Evolutionary conservation across 2,113 vertebrate species (phyloP).

Genomic region (Panthera leo): DNA sequence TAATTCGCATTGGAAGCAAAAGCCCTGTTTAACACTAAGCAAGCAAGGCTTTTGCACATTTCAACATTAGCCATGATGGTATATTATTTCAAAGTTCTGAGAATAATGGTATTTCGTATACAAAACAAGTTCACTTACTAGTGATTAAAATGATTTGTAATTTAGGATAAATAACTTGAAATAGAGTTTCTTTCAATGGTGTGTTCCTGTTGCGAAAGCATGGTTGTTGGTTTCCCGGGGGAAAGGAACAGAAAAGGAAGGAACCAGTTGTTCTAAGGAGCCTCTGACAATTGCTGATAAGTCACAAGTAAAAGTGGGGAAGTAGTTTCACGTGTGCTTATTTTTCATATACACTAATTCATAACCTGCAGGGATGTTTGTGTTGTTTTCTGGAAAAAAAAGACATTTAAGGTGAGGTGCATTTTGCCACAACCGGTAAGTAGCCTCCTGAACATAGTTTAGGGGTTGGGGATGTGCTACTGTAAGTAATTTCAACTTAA

Average conservation of each 20-base stretch:
- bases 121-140: background rate
- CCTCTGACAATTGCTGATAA: too few relatives aligned
- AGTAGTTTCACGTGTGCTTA: background rate
- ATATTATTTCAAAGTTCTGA: background rate
- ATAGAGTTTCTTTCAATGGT: background rate
- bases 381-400: background rate
- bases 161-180: background rate
- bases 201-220: background rate
- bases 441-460: background rate
- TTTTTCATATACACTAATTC: background rate
- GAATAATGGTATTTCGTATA: background rate
- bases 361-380: rapidly evolving
- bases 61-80: background rate
- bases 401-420: background rate
- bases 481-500: background rate
- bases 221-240: background rate
- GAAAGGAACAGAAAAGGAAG: background rate
- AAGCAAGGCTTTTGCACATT: background rate
- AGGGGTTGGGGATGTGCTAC: background rate
- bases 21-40: background rate
- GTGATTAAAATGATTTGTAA: slow-evolving; percentile 24
- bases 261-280: rapidly evolving
- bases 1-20: background rate
- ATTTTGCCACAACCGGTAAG: background rate
- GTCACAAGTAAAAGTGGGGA: background rate